A percentile compares a stretch with the other conserved stretches of the same genome.
phyloP scores from a whole-genome alignment of 2,888 invertebrate species.

The Conistra vaccinii region DNA sequence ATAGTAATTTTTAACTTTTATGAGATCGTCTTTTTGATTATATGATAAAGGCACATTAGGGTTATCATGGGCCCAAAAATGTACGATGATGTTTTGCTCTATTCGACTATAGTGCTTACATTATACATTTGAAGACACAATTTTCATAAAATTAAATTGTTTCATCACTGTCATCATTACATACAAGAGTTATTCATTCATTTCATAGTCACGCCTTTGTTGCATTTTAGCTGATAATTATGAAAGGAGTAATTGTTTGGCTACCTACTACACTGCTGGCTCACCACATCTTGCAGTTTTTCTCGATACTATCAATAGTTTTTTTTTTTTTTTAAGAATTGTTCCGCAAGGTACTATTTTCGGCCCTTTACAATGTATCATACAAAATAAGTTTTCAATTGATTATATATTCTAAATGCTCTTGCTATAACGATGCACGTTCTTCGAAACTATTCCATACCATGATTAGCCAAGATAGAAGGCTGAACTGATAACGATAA shows the following conservation, averaged over 20 bases:
- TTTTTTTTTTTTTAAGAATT: background rate
- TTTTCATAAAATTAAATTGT: background rate
- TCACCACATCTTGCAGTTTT: background rate
- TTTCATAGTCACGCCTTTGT: background rate
- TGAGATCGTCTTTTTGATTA: background rate
- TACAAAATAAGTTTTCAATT: background rate
- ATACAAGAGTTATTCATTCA: background rate
- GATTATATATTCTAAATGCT: background rate
- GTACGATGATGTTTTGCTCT: background rate
- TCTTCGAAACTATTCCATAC: background rate
- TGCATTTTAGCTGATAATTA: background rate
- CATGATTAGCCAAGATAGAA: no score
- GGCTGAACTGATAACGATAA: no score
- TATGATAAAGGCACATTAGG: background rate
- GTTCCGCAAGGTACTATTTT: background rate
- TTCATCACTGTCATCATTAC: background rate
- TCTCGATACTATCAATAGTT: background rate
- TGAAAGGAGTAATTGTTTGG: conserved; percentile 1
- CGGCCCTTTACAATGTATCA: background rate
- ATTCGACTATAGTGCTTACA: background rate
- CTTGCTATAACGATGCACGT: background rate
- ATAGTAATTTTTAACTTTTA: background rate
- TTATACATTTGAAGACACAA: background rate
- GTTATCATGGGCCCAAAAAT: conserved; percentile 2
- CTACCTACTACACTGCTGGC: background rate